These are phyloP conservation scores for Drosophila monieri DNA, from an alignment of 2,888 invertebrate genomes.

Conservation along the genomic window DNA sequence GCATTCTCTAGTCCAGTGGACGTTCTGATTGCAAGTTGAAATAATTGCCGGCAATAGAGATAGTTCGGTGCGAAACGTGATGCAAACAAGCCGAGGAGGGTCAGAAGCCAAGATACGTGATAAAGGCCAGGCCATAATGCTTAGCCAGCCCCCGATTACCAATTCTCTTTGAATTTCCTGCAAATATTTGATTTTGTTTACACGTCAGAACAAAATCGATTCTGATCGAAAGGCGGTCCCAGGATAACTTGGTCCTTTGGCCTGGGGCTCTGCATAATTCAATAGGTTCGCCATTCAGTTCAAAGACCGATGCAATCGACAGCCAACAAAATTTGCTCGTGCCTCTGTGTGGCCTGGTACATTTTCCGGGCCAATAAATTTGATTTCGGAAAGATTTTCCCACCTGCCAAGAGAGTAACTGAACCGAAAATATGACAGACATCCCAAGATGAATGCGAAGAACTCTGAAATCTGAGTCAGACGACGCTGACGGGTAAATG, in stretches of 20 bases:
- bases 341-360: constrained; percentile 40
- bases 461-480: constrained; percentile 2
- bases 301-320: constrained; percentile 65
- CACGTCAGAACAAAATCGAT: constrained; percentile 26
- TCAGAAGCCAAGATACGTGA: constrained; percentile 29
- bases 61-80: constrained; percentile 1
- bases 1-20: constrained; percentile 20
- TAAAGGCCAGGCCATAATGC: constrained; percentile 24
- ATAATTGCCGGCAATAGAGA: constrained; percentile 31
- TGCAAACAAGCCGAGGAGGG: constrained; percentile 18
- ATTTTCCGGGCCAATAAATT: constrained; percentile 70
- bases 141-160: constrained; percentile 6
- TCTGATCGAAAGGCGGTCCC: neutral
- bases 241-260: neutral
- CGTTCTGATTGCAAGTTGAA: constrained; percentile 13
- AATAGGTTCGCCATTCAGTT: constrained; percentile 50
- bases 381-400: constrained; percentile 51
- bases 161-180: neutral
- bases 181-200: constrained; percentile 40
- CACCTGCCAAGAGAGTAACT: constrained; percentile 48
- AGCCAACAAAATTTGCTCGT: constrained; percentile 61
- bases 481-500: constrained; percentile 23
- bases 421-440: constrained; percentile 57
- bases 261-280: constrained; percentile 60
- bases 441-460: constrained; percentile 32